Conservation (phyloP, 2,888 invertebrate species). For the Heliconius ismenius region DNA sequence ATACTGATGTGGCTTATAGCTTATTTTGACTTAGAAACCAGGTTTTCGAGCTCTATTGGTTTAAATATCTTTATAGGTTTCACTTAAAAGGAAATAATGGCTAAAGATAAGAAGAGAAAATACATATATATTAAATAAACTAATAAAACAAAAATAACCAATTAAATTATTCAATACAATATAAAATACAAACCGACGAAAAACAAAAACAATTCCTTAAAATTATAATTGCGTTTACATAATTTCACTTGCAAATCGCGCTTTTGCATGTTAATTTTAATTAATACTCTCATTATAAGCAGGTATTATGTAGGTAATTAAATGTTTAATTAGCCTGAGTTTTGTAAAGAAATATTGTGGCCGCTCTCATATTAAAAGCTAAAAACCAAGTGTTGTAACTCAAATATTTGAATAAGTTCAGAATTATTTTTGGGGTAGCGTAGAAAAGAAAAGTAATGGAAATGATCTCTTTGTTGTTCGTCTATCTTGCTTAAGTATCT, state of each 20-base stretch:
- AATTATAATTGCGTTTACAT: conserved; percentile 8
- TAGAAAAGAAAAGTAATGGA: neutral
- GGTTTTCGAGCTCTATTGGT: neutral
- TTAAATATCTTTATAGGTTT: neutral
- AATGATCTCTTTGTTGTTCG: neutral
- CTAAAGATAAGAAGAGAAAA: too few relatives aligned
- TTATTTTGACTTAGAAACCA: neutral
- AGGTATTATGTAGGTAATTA: conserved; percentile 23
- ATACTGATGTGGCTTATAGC: neutral
- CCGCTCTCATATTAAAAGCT: neutral
- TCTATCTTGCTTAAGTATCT: neutral
- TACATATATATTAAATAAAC: too few relatives aligned
- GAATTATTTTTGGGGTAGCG: neutral
- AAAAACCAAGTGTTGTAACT: neutral
- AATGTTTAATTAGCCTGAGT: conserved; percentile 11
- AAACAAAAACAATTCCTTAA: conserved; percentile 15
- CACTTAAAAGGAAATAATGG: too few relatives aligned
- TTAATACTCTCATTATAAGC: conserved; percentile 8
- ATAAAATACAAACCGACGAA: neutral
- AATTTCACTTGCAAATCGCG: conserved; percentile 16
- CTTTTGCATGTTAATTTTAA: conserved; percentile 22
- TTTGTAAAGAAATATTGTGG: conserved; percentile 12
- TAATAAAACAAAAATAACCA: neutral
- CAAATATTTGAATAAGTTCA: neutral
- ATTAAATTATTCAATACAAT: neutral